Base-by-base conservation (phyloP, 2,888 invertebrate species). In the Drosophila nr. perissopoda region DNA sequence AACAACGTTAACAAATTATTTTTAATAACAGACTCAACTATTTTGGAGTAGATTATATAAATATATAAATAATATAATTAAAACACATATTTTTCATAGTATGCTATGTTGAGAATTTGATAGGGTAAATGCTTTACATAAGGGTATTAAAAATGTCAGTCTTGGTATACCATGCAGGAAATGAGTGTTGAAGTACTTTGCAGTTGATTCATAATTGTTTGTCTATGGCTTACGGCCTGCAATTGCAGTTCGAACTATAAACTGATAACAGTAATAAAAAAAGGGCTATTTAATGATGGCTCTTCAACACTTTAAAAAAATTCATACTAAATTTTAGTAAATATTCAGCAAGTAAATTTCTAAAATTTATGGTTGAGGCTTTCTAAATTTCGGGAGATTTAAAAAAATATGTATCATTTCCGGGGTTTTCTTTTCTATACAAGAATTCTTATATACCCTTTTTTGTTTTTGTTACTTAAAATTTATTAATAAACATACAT, bases 281-380 rank as follows among this genome's bases (percentile, higher is more conserved):
- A 60, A 25, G 38, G 66, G 38, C 56, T 51, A 65, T 70, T 74
- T 71, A 72, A 74, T 79, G 62, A 66, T 61, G 63, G 57, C 69
- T 70, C 61, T 76, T 76, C 64, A 76, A 74, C 69, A 21, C 21
- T 13, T 13, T 7, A 36, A 2, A 34, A 18, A n/a, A 21, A 21
- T 4, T 13, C 4, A 13, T 1, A 13, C 13, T 13, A 21, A 1
- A 6, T 21, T 21, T 1, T 46, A 13, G 13, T 3, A 21, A 21
- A 21, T 21, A 21, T 21, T 21, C 21, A 21, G 21, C 21, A 21
- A 21, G 21, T 21, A 21, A 21, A 21, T 21, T 21, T 21, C 21
- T 21, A 21, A 21, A 21, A 21, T 21, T 21, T 21, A 21, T 21
- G 21, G 21, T 21, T 21, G 21, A 21, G 21, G 21, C 21, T 21